Evolutionary conservation across 2,888 invertebrate genomes (phyloP).

Genomic region (Diarsia rubi): DNA sequence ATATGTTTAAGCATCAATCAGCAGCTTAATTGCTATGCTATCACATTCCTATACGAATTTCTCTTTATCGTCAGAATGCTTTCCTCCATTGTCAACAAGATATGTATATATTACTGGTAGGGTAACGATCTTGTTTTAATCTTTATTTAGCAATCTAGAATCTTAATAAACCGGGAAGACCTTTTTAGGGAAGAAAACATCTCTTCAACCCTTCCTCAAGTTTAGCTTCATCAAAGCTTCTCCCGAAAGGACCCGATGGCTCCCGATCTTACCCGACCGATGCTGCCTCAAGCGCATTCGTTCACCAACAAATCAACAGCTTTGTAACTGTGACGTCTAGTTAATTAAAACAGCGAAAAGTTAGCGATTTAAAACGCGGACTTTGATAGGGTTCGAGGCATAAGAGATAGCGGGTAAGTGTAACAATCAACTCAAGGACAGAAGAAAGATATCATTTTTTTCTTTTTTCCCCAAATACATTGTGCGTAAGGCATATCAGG

Average conservation of each 20-base stretch:
- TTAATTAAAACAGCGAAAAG: constrained; percentile 90
- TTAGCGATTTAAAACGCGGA: constrained; percentile 85
- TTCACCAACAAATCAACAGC: constrained; percentile 80
- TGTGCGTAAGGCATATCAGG: too few species aligned
- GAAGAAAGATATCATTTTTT: neutral
- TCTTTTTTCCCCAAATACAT: neutral
- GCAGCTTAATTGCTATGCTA: too few species aligned
- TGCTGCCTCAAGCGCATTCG: constrained; percentile 61
- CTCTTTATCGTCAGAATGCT: neutral
- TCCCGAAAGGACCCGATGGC: constrained; percentile 16
- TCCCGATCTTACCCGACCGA: constrained; percentile 40
- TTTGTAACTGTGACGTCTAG: constrained; percentile 88
- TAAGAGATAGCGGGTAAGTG: constrained; percentile 44
- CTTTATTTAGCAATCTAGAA: neutral
- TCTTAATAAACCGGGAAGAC: neutral
- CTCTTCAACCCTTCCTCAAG: neutral
- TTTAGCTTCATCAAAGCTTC: constrained; percentile 30
- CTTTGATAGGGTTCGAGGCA: constrained; percentile 34
- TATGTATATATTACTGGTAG: neutral
- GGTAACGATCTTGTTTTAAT: neutral
- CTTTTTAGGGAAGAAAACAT: neutral
- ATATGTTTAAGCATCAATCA: too few species aligned
- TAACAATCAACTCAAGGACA: neutral
- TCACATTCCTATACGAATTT: neutral
- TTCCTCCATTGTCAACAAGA: neutral